Conservation (phyloP, 2,888 invertebrate species). For the Lepas anatifera region DNA sequence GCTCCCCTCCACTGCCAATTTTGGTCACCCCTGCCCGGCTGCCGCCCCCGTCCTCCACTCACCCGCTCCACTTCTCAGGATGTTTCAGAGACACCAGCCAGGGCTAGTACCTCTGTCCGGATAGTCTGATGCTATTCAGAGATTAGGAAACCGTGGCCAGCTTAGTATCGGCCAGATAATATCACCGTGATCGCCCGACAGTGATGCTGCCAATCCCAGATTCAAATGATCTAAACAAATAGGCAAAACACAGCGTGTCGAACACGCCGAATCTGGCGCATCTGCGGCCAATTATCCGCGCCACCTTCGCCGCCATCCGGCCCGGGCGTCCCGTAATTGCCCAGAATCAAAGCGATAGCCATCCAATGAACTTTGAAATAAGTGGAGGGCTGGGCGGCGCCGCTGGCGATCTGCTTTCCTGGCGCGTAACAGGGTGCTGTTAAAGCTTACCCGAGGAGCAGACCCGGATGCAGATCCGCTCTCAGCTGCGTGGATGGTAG, state of each 20-base stretch:
- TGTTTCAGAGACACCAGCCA: too few relatives aligned
- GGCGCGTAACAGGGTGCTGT: slow-evolving; percentile 2
- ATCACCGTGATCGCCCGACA: too few relatives aligned
- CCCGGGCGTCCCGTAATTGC: neutral
- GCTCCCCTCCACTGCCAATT: too few relatives aligned
- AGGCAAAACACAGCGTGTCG: neutral
- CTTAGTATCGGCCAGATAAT: too few relatives aligned
- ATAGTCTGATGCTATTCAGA: too few relatives aligned
- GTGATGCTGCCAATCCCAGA: neutral
- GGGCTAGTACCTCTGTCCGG: too few relatives aligned
- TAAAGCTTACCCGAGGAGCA: neutral
- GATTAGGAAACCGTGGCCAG: too few relatives aligned
- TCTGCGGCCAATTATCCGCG: neutral
- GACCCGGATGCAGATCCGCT: neutral
- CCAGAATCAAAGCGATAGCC: slow-evolving; percentile 5
- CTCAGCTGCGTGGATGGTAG: too few relatives aligned
- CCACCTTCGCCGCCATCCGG: neutral
- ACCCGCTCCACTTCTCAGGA: neutral
- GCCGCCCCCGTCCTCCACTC: neutral
- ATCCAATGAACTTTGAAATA: slow-evolving; percentile 2
- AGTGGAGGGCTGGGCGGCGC: neutral
- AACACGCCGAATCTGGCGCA: neutral
- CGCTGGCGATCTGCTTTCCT: neutral
- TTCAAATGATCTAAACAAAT: slow-evolving; percentile 9
- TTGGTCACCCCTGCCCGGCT: neutral